Evolutionary conservation across 2,888 invertebrate species (phyloP).

Genomic region (Tanaodytes sp.): DNA sequence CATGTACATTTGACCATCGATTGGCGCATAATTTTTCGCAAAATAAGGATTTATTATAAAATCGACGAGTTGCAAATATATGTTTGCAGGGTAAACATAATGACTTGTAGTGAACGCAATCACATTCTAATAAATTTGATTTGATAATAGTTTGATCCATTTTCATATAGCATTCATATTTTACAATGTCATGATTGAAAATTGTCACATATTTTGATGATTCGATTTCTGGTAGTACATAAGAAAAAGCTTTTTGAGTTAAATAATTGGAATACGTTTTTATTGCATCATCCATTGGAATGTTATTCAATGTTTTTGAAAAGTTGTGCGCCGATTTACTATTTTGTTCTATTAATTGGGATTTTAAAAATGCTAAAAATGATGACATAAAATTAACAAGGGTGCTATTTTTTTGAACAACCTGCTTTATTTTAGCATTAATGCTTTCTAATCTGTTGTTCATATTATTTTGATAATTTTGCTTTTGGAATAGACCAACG

Average conservation of each 20-base stretch:
- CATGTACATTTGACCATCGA: slow-evolving; percentile 15
- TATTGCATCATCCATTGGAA: background rate
- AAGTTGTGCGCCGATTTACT: background rate
- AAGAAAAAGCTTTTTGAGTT: slow-evolving; percentile 9
- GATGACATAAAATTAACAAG: background rate
- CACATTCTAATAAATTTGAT: slow-evolving; percentile 30
- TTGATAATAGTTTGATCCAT: background rate
- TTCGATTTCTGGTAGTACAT: slow-evolving; percentile 5
- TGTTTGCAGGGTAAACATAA: slow-evolving; percentile 16
- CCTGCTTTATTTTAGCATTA: slow-evolving; percentile 3
- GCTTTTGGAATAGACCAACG: background rate
- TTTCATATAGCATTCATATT: slow-evolving; percentile 12
- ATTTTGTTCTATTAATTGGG: background rate
- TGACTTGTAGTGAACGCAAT: slow-evolving; percentile 9
- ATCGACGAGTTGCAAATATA: slow-evolving; percentile 15
- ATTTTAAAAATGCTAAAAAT: slow-evolving; percentile 7
- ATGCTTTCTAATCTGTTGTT: background rate
- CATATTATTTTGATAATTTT: slow-evolving; percentile 1
- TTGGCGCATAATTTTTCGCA: slow-evolving; percentile 8
- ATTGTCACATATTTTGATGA: slow-evolving; percentile 4
- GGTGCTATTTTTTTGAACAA: background rate
- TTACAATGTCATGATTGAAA: background rate
- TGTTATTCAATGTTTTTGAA: background rate
- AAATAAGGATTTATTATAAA: slow-evolving; percentile 19
- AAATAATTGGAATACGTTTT: background rate